A percentile compares a stretch with the other conserved stretches of the same genome.
phyloP scores from a whole-genome alignment of 2,888 invertebrate species.

The Callimorpha dominula region DNA sequence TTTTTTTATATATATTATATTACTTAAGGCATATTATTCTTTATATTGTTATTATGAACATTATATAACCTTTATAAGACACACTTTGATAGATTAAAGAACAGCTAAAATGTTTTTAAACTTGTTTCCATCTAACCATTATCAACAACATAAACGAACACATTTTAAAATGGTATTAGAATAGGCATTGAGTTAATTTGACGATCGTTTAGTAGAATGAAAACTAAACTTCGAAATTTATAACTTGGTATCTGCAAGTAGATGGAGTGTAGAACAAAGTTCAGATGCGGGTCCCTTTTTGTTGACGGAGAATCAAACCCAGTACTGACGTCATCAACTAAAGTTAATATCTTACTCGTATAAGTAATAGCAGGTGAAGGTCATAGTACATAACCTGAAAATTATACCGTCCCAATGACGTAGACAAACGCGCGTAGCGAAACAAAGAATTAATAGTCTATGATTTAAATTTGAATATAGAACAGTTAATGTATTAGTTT shows the following conservation, averaged over 20 bases:
- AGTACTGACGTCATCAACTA: conserved; percentile 35
- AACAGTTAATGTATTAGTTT: no score
- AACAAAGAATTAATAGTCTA: background rate
- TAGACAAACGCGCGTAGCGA: background rate
- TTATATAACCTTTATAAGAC: no score
- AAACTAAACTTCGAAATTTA: conserved; percentile 18
- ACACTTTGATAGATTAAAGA: no score
- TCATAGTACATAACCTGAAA: background rate
- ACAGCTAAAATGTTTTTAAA: no score
- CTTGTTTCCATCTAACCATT: no score
- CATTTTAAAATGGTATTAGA: background rate
- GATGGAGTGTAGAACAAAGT: conserved; percentile 23
- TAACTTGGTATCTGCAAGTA: conserved; percentile 10
- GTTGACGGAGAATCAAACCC: conserved; percentile 17
- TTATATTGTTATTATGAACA: no score
- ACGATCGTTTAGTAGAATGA: background rate
- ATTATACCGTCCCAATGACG: conserved; percentile 10
- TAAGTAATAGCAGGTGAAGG: background rate
- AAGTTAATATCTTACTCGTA: conserved; percentile 12
- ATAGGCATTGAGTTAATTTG: background rate
- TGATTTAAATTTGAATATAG: background rate
- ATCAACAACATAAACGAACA: no score
- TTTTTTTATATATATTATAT: no score
- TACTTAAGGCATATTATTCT: no score
- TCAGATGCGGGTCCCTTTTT: conserved; percentile 22